These are phyloP conservation scores for Resseliella maxima DNA, from an alignment of 2,888 invertebrate species.

Conservation along the genomic window DNA sequence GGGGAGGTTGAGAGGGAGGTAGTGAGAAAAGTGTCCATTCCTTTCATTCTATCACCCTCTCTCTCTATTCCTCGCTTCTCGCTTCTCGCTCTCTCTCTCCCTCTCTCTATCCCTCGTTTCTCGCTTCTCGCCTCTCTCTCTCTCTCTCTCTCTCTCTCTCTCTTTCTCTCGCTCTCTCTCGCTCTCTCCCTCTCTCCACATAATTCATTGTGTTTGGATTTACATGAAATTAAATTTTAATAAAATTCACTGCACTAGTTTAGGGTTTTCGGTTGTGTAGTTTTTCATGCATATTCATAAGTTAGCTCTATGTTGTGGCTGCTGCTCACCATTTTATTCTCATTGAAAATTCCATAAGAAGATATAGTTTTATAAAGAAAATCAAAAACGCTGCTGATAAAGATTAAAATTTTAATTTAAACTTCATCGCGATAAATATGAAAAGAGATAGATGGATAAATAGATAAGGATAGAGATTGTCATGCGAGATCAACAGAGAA, in stretches of 20 bases:
- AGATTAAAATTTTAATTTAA: conserved; percentile 48
- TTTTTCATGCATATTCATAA: conserved; percentile 37
- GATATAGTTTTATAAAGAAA: conserved; percentile 35
- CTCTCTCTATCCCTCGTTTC: too few relatives aligned
- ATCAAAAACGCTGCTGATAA: neutral
- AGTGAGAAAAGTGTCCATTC: too few relatives aligned
- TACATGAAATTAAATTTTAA: conserved; percentile 45
- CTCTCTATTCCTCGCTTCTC: too few relatives aligned
- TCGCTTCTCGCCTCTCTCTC: too few relatives aligned
- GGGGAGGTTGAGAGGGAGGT: too few relatives aligned
- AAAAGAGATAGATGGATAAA: neutral
- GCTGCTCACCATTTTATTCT: neutral
- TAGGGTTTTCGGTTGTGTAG: neutral
- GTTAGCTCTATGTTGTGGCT: conserved; percentile 10
- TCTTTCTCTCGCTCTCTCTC: too few relatives aligned
- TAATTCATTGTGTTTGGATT: conserved; percentile 36
- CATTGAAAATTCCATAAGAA: conserved; percentile 18
- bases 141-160: too few relatives aligned
- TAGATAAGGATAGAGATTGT: too few relatives aligned
- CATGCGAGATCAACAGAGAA: too few relatives aligned
- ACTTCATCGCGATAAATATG: conserved; percentile 20
- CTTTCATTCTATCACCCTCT: too few relatives aligned
- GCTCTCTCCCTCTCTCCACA: too few relatives aligned
- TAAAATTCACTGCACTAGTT: conserved; percentile 39
- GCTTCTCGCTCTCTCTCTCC: too few relatives aligned